Evolutionary conservation across 64 coral and sea anemone genomes (phyloP), one percentile per base, ranked within the genome.

Genomic region (Montipora efflorescens): DNA sequence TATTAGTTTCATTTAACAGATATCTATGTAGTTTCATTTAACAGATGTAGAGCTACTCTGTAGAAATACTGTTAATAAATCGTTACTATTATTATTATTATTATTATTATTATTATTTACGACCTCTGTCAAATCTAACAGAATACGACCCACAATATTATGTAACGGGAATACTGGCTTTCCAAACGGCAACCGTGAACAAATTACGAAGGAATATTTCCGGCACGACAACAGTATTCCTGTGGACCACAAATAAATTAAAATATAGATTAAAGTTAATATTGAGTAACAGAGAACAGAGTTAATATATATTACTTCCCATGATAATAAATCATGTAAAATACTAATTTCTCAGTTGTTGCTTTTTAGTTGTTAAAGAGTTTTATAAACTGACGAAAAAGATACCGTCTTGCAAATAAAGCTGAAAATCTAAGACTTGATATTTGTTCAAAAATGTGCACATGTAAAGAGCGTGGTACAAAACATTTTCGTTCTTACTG

Each of bases 101-200:
- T 23, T 23, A 23, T 23, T 23, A 23, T 23, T 23, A 23, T 23
- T 23, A 23, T 23, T 23, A 23, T 23, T 74, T 1, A 74, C 22
- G 22, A 74, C 22, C 0, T 74, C 8, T 70, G 67, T 70, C 67
- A 74, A 74, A 74, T 74, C 72, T 74, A 74, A 74, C 72, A 74
- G 72, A 74, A 74, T 74, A 74, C 72, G 72, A 74, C 72, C 72
- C 72, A 74, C n/a, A 43, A 74, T 74, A 36, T 74, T 74, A 74
- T 74, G 25, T 74, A 74, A 9, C 25, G n/a, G 71, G 71, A 74
- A 74, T 74, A 74, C 71, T 74, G 71, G 71, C 71, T 74, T 74
- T 74, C 71, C 71, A 74, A 74, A 74, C 71, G 71, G 71, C 71
- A 74, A 74, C 71, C 71, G 71, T 74, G 71, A 74, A 74, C 71